These are phyloP conservation scores for Meandrina meandrites DNA, from an alignment of 92 coral and sea anemone species.

Conservation along the genomic window DNA sequence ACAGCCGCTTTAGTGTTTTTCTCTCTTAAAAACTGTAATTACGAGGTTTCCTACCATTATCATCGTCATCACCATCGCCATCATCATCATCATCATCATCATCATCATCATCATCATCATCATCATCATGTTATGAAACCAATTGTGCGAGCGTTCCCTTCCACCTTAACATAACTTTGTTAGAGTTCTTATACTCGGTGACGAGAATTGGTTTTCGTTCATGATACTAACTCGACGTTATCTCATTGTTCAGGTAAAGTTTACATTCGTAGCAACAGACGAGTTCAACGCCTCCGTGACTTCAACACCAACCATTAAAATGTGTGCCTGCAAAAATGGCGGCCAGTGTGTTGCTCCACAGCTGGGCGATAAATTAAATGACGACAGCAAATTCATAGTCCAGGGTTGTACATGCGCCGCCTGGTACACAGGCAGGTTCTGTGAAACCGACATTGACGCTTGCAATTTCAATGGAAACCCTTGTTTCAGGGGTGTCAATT, in stretches of 20 bases:
- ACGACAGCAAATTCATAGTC: constrained; percentile 47
- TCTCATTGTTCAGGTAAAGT: constrained; percentile 48
- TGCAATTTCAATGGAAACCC: constrained; percentile 67
- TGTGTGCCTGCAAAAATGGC: constrained; percentile 74
- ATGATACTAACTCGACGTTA: neutral
- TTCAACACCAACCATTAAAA: constrained; percentile 58
- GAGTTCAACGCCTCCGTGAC: constrained; percentile 52
- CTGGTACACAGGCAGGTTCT: constrained; percentile 77
- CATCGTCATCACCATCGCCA: no score
- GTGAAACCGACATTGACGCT: constrained; percentile 70
- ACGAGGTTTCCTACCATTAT: neutral
- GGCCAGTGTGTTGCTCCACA: constrained; percentile 63
- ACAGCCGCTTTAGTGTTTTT: neutral
- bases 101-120: no score
- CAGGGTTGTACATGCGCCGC: constrained; percentile 65
- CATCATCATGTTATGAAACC: no score
- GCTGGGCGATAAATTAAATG: constrained; percentile 31
- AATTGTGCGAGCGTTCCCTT: no score
- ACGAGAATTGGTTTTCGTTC: neutral
- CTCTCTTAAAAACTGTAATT: neutral
- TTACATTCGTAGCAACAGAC: constrained; percentile 69
- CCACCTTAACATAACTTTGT: neutral
- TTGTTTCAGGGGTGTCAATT: constrained; percentile 73
- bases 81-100: no score
- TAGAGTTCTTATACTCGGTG: neutral